Evolutionary conservation across 2,888 invertebrate genomes (phyloP).

Genomic region (Tetanocera ferruginea): DNA sequence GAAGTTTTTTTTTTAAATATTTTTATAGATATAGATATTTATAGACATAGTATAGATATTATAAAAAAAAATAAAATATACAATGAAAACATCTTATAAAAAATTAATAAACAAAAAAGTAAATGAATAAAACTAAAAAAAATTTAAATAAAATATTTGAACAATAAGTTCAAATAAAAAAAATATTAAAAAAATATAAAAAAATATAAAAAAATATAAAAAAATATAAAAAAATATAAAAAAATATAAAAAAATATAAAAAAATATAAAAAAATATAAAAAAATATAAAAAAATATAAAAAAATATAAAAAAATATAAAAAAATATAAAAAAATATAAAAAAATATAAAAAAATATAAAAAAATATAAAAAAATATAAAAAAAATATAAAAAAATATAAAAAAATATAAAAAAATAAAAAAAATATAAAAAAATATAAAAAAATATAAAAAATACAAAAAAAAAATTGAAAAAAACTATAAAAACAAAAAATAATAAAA

Average conservation of each 20-base stretch:
- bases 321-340: background rate
- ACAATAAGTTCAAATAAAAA: background rate
- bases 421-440: background rate
- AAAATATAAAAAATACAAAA: background rate
- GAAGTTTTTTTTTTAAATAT: too few relatives aligned
- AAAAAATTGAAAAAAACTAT: background rate
- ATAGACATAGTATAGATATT: too few relatives aligned
- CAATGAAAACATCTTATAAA: too few relatives aligned
- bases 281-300: background rate
- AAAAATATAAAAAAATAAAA: background rate
- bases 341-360: background rate
- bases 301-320: background rate
- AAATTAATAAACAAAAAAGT: background rate
- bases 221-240: background rate
- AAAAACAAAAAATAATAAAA: background rate
- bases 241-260: background rate
- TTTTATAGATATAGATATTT: too few relatives aligned
- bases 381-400: background rate
- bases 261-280: background rate
- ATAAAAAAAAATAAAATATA: too few relatives aligned
- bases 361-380: background rate
- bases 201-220: background rate
- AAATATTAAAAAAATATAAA: background rate
- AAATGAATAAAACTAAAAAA: background rate
- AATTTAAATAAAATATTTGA: background rate